Evolutionary conservation across 2,888 invertebrate species (phyloP).

Genomic region (Agrypnus murinus): DNA sequence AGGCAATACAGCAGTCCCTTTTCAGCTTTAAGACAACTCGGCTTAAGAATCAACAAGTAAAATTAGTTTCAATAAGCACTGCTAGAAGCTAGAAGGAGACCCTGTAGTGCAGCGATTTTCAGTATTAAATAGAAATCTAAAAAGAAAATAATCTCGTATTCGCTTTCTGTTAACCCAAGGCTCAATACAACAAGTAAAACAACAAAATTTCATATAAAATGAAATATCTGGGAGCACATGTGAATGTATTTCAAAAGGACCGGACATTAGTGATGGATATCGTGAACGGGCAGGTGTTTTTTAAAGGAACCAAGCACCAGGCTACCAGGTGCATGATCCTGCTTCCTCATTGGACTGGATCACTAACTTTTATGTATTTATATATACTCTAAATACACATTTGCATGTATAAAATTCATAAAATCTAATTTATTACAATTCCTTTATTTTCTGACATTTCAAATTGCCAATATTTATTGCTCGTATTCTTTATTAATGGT

Average conservation of each 20-base stretch:
- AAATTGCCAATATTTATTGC: slow-evolving; percentile 1
- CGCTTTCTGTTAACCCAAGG: too few relatives aligned
- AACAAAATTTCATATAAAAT: slow-evolving; percentile 20
- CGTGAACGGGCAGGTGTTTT: slow-evolving; percentile 48
- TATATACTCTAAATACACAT: slow-evolving; percentile 26
- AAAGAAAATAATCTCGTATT: too few relatives aligned
- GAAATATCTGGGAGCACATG: slow-evolving; percentile 29
- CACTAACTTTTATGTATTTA: slow-evolving; percentile 30
- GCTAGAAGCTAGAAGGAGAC: too few relatives aligned
- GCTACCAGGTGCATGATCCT: slow-evolving; percentile 46
- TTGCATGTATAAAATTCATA: slow-evolving; percentile 26
- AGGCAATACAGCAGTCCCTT: too few relatives aligned
- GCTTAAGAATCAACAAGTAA: too few relatives aligned
- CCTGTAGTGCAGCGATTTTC: too few relatives aligned
- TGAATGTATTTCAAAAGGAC: slow-evolving; percentile 36
- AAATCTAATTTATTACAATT: slow-evolving; percentile 29
- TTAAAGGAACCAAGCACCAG: slow-evolving; percentile 47
- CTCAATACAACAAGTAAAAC: neutral
- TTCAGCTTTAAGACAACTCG: too few relatives aligned
- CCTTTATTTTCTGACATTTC: neutral
- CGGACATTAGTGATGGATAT: slow-evolving; percentile 50
- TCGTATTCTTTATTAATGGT: too few relatives aligned
- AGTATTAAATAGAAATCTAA: too few relatives aligned
- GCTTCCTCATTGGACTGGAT: slow-evolving; percentile 48
- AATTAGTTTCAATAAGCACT: too few relatives aligned